A percentile compares a stretch with the other conserved stretches of the same genome.
These are phyloP conservation scores for Cyclophora punctaria DNA, from an alignment of 2,888 invertebrate genomes.

Conservation along the genomic window DNA sequence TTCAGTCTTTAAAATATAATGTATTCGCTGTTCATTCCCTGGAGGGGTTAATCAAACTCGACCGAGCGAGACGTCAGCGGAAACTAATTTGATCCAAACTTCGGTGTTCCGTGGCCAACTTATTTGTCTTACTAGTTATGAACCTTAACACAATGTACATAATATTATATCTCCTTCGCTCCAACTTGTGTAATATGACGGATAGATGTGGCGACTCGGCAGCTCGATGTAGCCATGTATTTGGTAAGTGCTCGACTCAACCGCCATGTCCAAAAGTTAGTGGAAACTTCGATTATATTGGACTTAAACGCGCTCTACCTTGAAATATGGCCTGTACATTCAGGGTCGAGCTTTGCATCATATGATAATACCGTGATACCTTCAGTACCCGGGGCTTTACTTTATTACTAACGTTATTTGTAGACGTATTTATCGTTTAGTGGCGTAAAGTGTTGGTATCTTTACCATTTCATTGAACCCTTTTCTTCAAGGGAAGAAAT, in stretches of 20 bases:
- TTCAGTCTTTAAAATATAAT: constrained; percentile 8
- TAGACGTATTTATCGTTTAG: too few relatives aligned
- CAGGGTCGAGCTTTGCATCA: too few relatives aligned
- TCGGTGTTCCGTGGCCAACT: constrained; percentile 44
- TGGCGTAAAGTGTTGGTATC: too few relatives aligned
- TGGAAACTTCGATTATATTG: constrained; percentile 53
- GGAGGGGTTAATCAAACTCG: constrained; percentile 57
- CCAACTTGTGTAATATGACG: constrained; percentile 32
- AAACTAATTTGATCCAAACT: constrained; percentile 65
- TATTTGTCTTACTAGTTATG: constrained; percentile 58
- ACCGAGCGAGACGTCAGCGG: constrained; percentile 45
- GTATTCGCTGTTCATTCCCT: constrained; percentile 34
- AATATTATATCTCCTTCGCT: constrained; percentile 39
- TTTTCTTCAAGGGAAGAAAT: too few relatives aligned
- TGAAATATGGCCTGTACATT: constrained; percentile 50
- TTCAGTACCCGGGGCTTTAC: too few relatives aligned
- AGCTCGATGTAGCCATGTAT: constrained; percentile 27
- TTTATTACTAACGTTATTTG: too few relatives aligned
- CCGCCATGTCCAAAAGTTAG: constrained; percentile 46
- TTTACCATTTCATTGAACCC: too few relatives aligned
- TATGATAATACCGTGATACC: too few relatives aligned
- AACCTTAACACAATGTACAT: constrained; percentile 55
- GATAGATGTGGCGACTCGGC: constrained; percentile 14
- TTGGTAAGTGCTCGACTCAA: constrained; percentile 35
- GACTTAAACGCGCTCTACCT: constrained; percentile 47